These are phyloP conservation scores for Malurus melanocephalus DNA, from an alignment of 2,113 vertebrate genomes.

Conservation along the genomic window DNA sequence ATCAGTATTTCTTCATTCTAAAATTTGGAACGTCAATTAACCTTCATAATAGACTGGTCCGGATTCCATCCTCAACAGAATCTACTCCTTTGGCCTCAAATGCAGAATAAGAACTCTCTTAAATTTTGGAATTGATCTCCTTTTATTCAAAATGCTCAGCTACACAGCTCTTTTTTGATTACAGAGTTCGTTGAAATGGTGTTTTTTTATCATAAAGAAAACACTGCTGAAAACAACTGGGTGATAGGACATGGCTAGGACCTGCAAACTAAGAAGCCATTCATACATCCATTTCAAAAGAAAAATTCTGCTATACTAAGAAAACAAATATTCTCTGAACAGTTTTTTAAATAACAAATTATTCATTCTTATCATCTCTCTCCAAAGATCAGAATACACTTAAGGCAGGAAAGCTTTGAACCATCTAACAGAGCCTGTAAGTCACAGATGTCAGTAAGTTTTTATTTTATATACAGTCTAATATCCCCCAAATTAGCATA, in stretches of 20 bases:
- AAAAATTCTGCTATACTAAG: neutral
- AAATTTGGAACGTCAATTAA: neutral
- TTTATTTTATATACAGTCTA: neutral
- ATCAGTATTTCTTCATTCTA: neutral
- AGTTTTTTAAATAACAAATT: neutral
- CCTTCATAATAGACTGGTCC: neutral
- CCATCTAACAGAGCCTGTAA: neutral
- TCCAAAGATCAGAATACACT: neutral
- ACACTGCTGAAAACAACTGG: neutral
- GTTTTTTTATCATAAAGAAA: neutral
- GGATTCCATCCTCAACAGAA: neutral
- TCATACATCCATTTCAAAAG: neutral
- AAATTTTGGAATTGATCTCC: neutral
- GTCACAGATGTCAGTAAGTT: neutral
- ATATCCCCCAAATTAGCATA: neutral
- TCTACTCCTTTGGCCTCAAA: neutral
- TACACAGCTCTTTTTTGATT: neutral
- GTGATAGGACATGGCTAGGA: neutral
- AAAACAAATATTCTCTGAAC: neutral
- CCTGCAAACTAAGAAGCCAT: neutral
- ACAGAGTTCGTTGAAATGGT: neutral
- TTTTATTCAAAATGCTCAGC: neutral
- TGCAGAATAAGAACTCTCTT: neutral
- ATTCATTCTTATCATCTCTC: neutral
- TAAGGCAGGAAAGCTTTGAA: neutral